Evolutionary conservation across 1,140 invertebrate genomes (phyloP), one percentile per base, ranked within the genome.

Genomic region (Thaumatotibia leucotreta): DNA sequence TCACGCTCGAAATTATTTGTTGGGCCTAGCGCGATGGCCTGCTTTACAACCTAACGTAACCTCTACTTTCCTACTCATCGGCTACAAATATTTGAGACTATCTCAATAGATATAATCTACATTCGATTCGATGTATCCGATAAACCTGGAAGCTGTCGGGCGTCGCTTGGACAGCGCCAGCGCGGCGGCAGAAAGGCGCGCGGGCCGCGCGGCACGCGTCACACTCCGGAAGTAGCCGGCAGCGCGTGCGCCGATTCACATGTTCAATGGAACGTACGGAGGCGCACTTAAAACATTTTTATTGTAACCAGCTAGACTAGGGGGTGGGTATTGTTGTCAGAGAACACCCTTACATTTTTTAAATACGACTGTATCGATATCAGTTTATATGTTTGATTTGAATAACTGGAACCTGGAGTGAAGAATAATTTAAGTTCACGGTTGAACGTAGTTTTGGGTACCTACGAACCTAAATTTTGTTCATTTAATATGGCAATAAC

Each of bases 221-320:
- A 61, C 27, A 24, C 71, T 68, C 85, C 85, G 85, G 84, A 89
- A 76, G 73, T 75, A 66, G 68, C 67, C 74, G 79, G 77, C 76
- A 84, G 75, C 75, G 64, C 64, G 62, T 32, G 72, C 81, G 83
- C 80, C 82, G 75, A 72, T 75, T 68, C 79, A 77, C 74, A 71
- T 73, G 77, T 78, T 88, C 86, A 89, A 88, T 89, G 85, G 80
- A 81, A 86, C 86, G 85, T 86, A 84, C 82, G 87, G 87, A 86
- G 87, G 87, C 87, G 73, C 84, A 88, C 87, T 89, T 89, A 84
- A 88, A 89, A 88, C 84, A 88, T 89, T 89, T 87, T 88, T 86
- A 89, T 86, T 88, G 84, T 86, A 72, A 72, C 75, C 71, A 74
- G 76, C 72, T 64, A 70, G 70, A 75, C 72, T 64, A 70, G 70